Base-by-base conservation (phyloP, 2,888 invertebrate genomes). In the Hedychridium roseum region DNA sequence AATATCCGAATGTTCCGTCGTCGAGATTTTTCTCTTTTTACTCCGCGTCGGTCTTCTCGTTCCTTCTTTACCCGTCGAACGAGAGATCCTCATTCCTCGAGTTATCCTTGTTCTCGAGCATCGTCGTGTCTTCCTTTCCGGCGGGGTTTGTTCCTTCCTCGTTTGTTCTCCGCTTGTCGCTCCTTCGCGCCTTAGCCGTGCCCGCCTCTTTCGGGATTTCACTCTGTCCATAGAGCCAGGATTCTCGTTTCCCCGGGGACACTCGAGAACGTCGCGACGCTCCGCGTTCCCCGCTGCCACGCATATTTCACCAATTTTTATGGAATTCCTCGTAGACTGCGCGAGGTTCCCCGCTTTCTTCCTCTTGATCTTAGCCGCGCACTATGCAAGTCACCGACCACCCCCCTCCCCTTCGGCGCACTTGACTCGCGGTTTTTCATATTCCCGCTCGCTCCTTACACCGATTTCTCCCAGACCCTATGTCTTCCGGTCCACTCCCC, bases 261-360 rank as follows among this genome's bases (percentile, higher is more conserved):
- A 43, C 56, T 60, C 59, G 59, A 57, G 57, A 58, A 63, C 60
- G 63, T 64, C 59, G 57, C 62, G 64, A 58, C 67, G 60, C 59
- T 60, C 47, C 59, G 52, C 64, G 60, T 64, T 66, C 52, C 61
- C 52, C 57, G 60, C 57, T 48, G 54, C 64, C 68, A 68, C 69
- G 72, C 73, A 75, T 74, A 75, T 74, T 71, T 75, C 66, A 73
- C 70, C 68, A 64, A 75, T 73, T 73, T 72, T 72, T 69, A 70
- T 66, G 67, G 67, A 69, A 74, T 70, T 73, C 64, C 64, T 61
- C 57, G 50, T 60, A 56, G 55, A 32, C 34, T 45, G n/a, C n/a
- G n/a, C n/a, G n/a, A n/a, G n/a, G n/a, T 11, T 12, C 20, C n/a
- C 16, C 20, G 15, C 21, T 6, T n/a, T 20, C 26, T 35, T 37